Percentiles rank a stretch among this genome's conserved stretches.
These are phyloP conservation scores for Trachymyrmex cornetzi DNA, from an alignment of 1,140 invertebrate genomes.

Conservation along the genomic window DNA sequence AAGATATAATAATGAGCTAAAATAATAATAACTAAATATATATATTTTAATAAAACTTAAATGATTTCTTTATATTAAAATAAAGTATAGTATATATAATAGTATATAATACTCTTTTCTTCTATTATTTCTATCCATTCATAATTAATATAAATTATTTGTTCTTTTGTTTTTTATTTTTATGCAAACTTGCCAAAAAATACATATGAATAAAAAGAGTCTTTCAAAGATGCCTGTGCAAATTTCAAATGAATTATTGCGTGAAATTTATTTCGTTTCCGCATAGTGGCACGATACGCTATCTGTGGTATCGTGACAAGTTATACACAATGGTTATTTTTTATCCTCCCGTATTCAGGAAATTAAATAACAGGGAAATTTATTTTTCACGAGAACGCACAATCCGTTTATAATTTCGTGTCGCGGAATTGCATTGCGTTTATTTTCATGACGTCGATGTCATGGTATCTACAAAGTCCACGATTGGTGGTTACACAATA, in stretches of 20 bases:
- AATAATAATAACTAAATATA: not conserved
- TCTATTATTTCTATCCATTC: too few species aligned
- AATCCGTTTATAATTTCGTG: slow-evolving; percentile 49
- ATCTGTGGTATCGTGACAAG: slow-evolving; percentile 46
- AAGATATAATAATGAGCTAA: not conserved
- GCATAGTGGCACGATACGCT: slow-evolving; percentile 29
- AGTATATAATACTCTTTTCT: too few species aligned
- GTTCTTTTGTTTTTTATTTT: not conserved
- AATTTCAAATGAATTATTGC: slow-evolving; percentile 38
- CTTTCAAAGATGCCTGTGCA: slow-evolving; percentile 8
- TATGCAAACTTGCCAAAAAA: not conserved
- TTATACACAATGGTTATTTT: slow-evolving; percentile 55
- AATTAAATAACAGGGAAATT: slow-evolving; percentile 56
- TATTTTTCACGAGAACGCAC: slow-evolving; percentile 43
- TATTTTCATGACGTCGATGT: slow-evolving; percentile 42
- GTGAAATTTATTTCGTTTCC: slow-evolving; percentile 42
- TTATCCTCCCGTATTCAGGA: slow-evolving; percentile 40
- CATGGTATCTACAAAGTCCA: slow-evolving; percentile 3
- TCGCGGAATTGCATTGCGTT: not conserved
- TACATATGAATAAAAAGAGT: slow-evolving; percentile 25
- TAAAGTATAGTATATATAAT: too few species aligned
- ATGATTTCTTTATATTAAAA: not conserved
- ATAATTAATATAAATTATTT: not conserved
- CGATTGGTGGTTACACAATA: not conserved
- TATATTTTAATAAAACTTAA: not conserved